Evolutionary conservation across 2,113 vertebrate species (phyloP).

Genomic region (Chaetodon trifascialis): DNA sequence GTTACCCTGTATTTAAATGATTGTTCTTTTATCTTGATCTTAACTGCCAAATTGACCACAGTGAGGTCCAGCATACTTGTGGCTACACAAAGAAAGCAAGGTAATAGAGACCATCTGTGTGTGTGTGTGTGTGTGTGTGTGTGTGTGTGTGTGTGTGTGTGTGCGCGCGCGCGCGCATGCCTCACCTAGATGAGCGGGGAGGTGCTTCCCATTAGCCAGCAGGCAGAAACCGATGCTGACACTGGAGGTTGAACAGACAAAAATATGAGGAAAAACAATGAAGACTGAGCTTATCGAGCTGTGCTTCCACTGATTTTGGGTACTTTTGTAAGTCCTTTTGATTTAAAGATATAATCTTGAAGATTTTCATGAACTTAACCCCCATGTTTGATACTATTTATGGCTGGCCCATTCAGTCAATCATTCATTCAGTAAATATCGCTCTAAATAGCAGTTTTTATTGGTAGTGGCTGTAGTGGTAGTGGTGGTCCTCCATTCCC

Average conservation of each 20-base stretch:
- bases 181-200: constrained; percentile 90
- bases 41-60: constrained; percentile 75
- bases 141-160: constrained; percentile 52
- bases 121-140: constrained; percentile 53
- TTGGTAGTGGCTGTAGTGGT: background rate
- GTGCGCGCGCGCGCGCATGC: constrained; percentile 56
- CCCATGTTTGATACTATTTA: background rate
- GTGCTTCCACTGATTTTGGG: constrained; percentile 5
- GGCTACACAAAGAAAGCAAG: constrained; percentile 76
- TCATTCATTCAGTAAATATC: background rate
- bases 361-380: background rate
- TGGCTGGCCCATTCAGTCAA: background rate
- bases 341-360: background rate
- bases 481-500: no score
- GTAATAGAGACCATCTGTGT: constrained; percentile 78
- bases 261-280: background rate
- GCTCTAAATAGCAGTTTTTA: background rate
- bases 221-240: constrained; percentile 92
- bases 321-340: background rate
- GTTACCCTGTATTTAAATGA: constrained; percentile 67
- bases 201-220: constrained; percentile 90
- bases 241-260: constrained; percentile 75
- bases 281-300: constrained; percentile 12
- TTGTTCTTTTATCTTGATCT: constrained; percentile 75
- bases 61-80: constrained; percentile 73